phyloP scores from a whole-genome alignment of 2,797 vertebrate species.

The Aselliscus stoliczkanus region DNA sequence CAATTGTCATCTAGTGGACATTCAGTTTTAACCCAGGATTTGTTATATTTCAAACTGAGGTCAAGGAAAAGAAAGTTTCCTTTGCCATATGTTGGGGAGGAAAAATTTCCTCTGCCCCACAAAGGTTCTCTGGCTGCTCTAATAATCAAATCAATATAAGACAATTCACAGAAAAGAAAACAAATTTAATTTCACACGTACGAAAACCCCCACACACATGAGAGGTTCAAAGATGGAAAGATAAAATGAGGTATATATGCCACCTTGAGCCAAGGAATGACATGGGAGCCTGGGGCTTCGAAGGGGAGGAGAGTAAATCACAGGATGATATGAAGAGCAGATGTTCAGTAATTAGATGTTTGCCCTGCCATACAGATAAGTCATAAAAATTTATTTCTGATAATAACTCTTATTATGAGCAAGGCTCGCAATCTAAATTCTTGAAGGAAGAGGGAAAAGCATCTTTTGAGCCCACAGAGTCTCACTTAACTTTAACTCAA shows the following conservation, averaged over 20 bases:
- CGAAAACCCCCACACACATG: not conserved
- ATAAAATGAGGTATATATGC: not conserved
- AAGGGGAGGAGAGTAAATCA: not conserved
- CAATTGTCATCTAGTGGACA: not conserved
- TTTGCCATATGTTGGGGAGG: not conserved
- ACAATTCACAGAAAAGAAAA: not conserved
- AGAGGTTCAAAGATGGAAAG: not conserved
- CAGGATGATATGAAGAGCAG: not conserved
- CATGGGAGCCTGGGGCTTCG: not conserved
- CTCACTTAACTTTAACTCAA: not conserved
- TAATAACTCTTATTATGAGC: not conserved
- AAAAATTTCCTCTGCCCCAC: not conserved
- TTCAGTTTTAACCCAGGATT: not conserved
- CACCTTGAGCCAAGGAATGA: not conserved
- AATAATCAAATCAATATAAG: not conserved
- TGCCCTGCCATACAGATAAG: too few species aligned
- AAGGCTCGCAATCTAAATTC: not conserved
- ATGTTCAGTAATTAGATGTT: not conserved
- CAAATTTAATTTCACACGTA: not conserved
- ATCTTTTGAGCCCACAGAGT: not conserved
- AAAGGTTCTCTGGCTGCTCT: not conserved
- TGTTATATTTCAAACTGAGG: not conserved
- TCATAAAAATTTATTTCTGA: not conserved
- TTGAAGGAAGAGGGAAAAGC: not conserved
- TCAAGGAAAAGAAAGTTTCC: not conserved